Evolutionary conservation across 2,113 vertebrate species (phyloP).

Genomic region (Sinocyclocheilus maitianheensis): DNA sequence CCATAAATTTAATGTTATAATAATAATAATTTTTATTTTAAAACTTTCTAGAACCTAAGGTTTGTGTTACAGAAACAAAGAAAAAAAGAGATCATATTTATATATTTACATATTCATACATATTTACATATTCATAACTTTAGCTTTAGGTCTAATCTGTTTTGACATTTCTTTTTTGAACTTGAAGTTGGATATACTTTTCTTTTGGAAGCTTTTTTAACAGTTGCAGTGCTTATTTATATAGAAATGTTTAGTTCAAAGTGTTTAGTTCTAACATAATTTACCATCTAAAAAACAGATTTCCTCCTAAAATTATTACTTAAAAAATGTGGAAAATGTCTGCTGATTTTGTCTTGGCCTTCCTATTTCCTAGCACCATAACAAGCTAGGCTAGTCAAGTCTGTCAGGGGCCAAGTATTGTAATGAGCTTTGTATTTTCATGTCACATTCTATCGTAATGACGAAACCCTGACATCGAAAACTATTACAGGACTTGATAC

Average conservation of each 20-base stretch:
- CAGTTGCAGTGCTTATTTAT: neutral
- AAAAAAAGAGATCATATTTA: neutral
- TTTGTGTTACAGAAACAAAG: neutral
- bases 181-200: neutral
- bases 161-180: neutral
- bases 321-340: neutral
- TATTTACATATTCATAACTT: neutral
- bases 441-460: constrained; percentile 22
- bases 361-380: neutral
- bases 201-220: neutral
- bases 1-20: neutral
- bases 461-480: constrained; percentile 22
- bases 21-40: neutral
- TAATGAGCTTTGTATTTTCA: constrained; percentile 23
- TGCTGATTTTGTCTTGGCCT: neutral
- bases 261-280: neutral
- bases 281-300: neutral
- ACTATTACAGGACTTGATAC: constrained; percentile 62
- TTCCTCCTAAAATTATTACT: too few species aligned
- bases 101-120: neutral
- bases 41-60: neutral
- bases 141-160: neutral
- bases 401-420: neutral
- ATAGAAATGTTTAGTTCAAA: neutral
- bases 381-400: neutral